phyloP scores from a whole-genome alignment of 2,888 invertebrate genomes.

The Petrophora chlorosata region DNA sequence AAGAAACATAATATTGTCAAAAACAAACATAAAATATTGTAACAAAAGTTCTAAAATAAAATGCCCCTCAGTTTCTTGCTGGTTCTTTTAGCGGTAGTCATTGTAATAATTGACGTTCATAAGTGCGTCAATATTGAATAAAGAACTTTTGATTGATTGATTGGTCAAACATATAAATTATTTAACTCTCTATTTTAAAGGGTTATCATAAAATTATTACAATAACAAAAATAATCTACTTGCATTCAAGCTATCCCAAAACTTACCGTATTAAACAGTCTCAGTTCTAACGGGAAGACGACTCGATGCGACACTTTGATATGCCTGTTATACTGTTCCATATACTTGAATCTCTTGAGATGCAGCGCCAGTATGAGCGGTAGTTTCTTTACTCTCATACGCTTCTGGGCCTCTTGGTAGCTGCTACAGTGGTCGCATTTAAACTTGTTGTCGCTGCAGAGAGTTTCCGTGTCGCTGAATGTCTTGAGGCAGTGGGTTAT shows the following conservation, averaged over 20 bases:
- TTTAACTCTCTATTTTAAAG: too few species aligned
- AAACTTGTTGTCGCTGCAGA: slow-evolving; percentile 99
- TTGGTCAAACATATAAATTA: too few species aligned
- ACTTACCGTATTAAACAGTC: slow-evolving; percentile 98
- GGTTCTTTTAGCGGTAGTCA: too few species aligned
- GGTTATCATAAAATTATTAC: too few species aligned
- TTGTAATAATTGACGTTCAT: too few species aligned
- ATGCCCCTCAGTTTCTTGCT: too few species aligned
- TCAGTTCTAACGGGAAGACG: slow-evolving; percentile 98
- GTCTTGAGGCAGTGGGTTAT: slow-evolving; percentile 99
- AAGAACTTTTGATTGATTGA: too few species aligned
- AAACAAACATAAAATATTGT: too few species aligned
- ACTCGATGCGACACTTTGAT: slow-evolving; percentile 99
- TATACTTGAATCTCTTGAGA: slow-evolving; percentile 98
- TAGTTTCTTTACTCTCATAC: slow-evolving; percentile 99
- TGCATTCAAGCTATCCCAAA: slow-evolving; percentile 7
- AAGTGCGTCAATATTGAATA: too few species aligned
- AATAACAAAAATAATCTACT: not conserved
- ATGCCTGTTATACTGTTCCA: slow-evolving; percentile 99
- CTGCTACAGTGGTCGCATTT: slow-evolving; percentile 99
- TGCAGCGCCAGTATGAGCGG: slow-evolving; percentile 99
- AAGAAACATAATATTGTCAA: too few species aligned
- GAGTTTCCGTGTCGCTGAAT: slow-evolving; percentile 99
- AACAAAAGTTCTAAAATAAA: too few species aligned
- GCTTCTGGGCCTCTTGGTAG: slow-evolving; percentile 99